Base-by-base conservation (phyloP, 2,888 invertebrate genomes). In the Antheraea assamensis region DNA sequence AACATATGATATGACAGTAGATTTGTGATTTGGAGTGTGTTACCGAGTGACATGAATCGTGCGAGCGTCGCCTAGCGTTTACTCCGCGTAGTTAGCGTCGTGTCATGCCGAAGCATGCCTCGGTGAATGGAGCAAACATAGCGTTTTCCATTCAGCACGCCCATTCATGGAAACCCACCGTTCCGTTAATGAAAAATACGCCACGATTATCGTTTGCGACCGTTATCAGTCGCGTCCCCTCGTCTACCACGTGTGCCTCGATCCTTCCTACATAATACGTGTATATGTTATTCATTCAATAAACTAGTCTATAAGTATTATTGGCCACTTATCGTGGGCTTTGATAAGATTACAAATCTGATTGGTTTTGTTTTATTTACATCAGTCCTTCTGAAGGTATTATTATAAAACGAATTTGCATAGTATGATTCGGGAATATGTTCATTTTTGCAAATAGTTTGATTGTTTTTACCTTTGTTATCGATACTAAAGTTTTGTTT, bases 141-240 rank as follows among this genome's bases (percentile, higher is more conserved):
- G 86, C 88, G 89, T 91, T 93, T 93, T 93, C 89, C 92, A 94
- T 93, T 93, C 88, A 92, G 85, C 79, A 82, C 85, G 85, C 80
- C 92, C 94, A 94, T 94, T 94, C 92, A 94, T 91, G 93, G 93
- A 93, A 94, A 94, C 90, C 88, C 88, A 90, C 83, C 88, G 87
- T 82, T 85, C 88, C 87, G 88, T 92, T 93, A 91, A 93, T 93
- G 93, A 93, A 94, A 94, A 93, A 90, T 88, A 87, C 87, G 85
- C 82, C 21, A 85, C 81, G 85, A 87, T 88, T 82, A 82, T 84
- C 81, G 77, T 78, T 76, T 88, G 88, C 83, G 86, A 82, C 85
- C 86, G 89, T 90, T 91, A 92, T 90, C 91, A 87, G 79, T 77
- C 74, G 81, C 74, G 81, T 81, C 78, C 79, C 79, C 81, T 80